Evolutionary conservation across 2,113 vertebrate species (phyloP).

Genomic region (Solea solea): DNA sequence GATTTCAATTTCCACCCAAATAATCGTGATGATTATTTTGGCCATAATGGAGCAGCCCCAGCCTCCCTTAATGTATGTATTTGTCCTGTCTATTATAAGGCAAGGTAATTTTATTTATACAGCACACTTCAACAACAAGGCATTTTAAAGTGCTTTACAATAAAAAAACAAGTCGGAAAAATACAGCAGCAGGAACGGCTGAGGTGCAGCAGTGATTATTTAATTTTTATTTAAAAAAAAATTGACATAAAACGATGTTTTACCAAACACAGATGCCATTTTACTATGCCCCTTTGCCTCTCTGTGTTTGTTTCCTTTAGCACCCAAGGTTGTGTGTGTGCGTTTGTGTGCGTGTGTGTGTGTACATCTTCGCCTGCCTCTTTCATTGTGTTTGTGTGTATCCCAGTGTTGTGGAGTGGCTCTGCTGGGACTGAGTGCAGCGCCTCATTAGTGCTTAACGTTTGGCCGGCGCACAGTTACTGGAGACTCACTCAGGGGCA

Average conservation of each 20-base stretch:
- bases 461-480: constrained; percentile 64
- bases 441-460: constrained; percentile 73
- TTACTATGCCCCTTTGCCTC: constrained; percentile 5
- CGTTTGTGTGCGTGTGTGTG: constrained; percentile 20
- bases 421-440: constrained; percentile 64
- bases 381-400: constrained; percentile 12
- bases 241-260: constrained; percentile 12
- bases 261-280: constrained; percentile 36
- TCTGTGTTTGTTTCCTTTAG: constrained; percentile 22
- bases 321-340: constrained; percentile 36
- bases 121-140: too few species aligned
- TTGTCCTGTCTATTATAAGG: too few species aligned
- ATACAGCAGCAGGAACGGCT: too few species aligned
- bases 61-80: too few species aligned
- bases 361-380: constrained; percentile 28
- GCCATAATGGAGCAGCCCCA: too few species aligned
- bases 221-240: not conserved
- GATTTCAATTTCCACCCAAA: too few species aligned
- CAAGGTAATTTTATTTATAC: too few species aligned
- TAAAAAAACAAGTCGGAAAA: too few species aligned
- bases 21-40: too few species aligned
- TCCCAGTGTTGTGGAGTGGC: constrained; percentile 57
- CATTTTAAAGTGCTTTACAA: too few species aligned
- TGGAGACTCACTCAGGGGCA: constrained; percentile 64
- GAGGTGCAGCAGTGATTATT: too few species aligned